Evolutionary conservation across 2,888 invertebrate species (phyloP).

Genomic region (Vesta saturnalis): DNA sequence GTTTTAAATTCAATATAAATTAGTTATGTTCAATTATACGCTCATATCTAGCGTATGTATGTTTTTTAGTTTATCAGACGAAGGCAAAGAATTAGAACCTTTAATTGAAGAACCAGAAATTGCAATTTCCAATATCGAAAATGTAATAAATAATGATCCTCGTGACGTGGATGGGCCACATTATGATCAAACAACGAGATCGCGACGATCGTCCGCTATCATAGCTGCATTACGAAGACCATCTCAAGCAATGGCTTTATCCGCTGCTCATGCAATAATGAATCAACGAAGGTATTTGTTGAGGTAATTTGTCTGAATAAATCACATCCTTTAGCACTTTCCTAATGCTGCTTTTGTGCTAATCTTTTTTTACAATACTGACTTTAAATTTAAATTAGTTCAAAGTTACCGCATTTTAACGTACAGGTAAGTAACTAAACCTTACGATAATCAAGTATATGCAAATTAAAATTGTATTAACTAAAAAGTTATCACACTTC

Average conservation of each 20-base stretch:
- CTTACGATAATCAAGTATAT: too few species aligned
- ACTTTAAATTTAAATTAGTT: too few species aligned
- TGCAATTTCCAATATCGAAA: constrained; percentile 13
- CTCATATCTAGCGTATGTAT: background rate
- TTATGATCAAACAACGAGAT: constrained; percentile 41
- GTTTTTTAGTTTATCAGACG: constrained; percentile 17
- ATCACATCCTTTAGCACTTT: background rate
- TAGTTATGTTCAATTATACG: background rate
- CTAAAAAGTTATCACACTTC: too few species aligned
- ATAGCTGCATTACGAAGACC: constrained; percentile 72
- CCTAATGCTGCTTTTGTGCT: too few species aligned
- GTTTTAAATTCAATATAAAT: constrained; percentile 13
- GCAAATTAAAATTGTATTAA: too few species aligned
- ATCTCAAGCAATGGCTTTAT: constrained; percentile 69
- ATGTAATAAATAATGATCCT: constrained; percentile 19
- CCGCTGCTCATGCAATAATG: constrained; percentile 64
- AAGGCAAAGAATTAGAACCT: constrained; percentile 13
- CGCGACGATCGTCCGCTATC: constrained; percentile 70
- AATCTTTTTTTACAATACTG: too few species aligned
- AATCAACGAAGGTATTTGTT: constrained; percentile 55
- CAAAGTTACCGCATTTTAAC: too few species aligned
- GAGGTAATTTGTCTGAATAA: constrained; percentile 41
- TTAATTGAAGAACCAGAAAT: constrained; percentile 24
- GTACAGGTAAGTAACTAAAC: too few species aligned
- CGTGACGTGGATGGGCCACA: constrained; percentile 22